Conservation (phyloP, 2,888 invertebrate species). For the Cyclophora albipunctata region DNA sequence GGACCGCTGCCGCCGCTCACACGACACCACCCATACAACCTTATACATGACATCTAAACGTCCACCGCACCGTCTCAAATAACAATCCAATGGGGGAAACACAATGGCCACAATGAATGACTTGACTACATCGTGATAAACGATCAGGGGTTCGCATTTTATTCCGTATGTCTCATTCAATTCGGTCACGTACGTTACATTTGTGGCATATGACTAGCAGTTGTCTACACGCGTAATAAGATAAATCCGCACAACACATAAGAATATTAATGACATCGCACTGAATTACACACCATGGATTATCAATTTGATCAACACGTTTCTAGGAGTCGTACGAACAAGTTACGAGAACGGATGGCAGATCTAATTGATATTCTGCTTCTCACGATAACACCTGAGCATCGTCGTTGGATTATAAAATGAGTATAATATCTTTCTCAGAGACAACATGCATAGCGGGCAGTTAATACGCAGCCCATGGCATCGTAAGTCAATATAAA, state of each 20-base stretch:
- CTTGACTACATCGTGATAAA: constrained; percentile 45
- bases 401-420: constrained; percentile 29
- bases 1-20: constrained; percentile 32
- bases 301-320: constrained; percentile 4
- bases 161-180: constrained; percentile 37
- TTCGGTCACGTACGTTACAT: constrained; percentile 50
- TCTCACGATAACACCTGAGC: constrained; percentile 21
- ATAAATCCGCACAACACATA: too few relatives aligned
- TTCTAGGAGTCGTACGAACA: constrained; percentile 28
- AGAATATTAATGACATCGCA: neutral
- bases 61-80: constrained; percentile 37
- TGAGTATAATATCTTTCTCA: constrained; percentile 30
- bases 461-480: constrained; percentile 36
- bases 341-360: constrained; percentile 19
- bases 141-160: constrained; percentile 27
- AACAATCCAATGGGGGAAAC: constrained; percentile 43
- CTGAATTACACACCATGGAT: neutral
- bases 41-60: constrained; percentile 34
- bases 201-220: too few relatives aligned
- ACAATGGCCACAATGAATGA: constrained; percentile 49
- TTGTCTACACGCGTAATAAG: too few relatives aligned
- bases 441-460: constrained; percentile 45
- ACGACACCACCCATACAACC: constrained; percentile 35
- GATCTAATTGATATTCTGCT: constrained; percentile 37
- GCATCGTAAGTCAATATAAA: constrained; percentile 34